phyloP scores from a whole-genome alignment of 2,888 invertebrate species.

The Scelioninae gen. 2 region DNA sequence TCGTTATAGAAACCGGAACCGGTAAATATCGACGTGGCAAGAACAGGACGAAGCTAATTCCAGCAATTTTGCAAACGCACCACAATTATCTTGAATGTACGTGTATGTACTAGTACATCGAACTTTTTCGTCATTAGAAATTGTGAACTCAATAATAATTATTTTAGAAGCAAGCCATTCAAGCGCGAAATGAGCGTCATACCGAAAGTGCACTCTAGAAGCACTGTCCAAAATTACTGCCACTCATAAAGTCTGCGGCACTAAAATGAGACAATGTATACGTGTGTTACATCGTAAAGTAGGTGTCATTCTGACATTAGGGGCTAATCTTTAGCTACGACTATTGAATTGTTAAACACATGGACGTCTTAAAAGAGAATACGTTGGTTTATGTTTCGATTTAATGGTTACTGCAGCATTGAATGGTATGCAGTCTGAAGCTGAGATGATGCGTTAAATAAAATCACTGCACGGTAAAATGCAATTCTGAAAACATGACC shows the following conservation, averaged over 20 bases:
- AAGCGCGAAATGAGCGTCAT: background rate
- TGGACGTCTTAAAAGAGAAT: background rate
- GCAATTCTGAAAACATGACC: too few species aligned
- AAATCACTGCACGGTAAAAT: too few species aligned
- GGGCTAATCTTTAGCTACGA: constrained; percentile 2
- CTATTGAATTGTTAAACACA: constrained; percentile 29
- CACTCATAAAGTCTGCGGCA: constrained; percentile 10
- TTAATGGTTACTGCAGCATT: background rate
- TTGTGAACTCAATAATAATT: constrained; percentile 9
- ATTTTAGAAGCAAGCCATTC: background rate
- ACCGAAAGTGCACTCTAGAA: background rate
- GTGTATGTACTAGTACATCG: background rate
- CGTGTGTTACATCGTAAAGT: constrained; percentile 24
- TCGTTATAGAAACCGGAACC: too few species aligned
- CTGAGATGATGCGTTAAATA: too few species aligned
- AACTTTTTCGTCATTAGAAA: background rate
- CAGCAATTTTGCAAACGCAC: too few species aligned
- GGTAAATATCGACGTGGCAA: too few species aligned
- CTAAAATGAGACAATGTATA: constrained; percentile 16
- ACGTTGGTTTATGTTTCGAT: constrained; percentile 5
- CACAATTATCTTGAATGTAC: too few species aligned
- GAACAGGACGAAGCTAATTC: too few species aligned
- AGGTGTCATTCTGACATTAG: constrained; percentile 3
- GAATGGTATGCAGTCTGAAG: constrained; percentile 8
- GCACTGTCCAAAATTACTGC: constrained; percentile 14